Conservation (phyloP, 2,888 invertebrate species). For the Meloe dianella region DNA sequence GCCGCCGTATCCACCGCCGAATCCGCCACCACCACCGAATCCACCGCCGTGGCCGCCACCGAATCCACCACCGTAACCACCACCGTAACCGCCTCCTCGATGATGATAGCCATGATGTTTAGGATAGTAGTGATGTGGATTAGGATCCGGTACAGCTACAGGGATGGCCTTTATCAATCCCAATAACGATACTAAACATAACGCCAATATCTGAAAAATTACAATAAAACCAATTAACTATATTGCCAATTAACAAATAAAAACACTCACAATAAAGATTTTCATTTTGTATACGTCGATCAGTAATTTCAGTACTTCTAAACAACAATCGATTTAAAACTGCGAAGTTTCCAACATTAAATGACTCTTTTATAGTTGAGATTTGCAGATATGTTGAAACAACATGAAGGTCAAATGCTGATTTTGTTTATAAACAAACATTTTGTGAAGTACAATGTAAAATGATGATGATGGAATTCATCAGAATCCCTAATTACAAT, state of each 20-base stretch:
- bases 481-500: background rate
- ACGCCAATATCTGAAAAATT: background rate
- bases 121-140: background rate
- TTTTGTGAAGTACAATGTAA: background rate
- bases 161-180: background rate
- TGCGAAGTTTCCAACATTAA: background rate
- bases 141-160: background rate
- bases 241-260: background rate
- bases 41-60: conserved; percentile 32
- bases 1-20: background rate
- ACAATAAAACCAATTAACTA: background rate
- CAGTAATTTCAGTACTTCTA: background rate
- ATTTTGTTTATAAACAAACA: background rate
- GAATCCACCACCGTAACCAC: conserved; percentile 9
- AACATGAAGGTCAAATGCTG: background rate
- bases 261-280: background rate
- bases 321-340: background rate
- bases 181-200: background rate
- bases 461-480: background rate
- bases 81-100: background rate
- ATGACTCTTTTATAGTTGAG: background rate
- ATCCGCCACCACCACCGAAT: conserved; percentile 51
- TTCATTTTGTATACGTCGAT: background rate
- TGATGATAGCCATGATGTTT: background rate
- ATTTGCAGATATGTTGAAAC: background rate